Conservation (phyloP, 2,797 vertebrate species). For the Sciaenops ocellatus region DNA sequence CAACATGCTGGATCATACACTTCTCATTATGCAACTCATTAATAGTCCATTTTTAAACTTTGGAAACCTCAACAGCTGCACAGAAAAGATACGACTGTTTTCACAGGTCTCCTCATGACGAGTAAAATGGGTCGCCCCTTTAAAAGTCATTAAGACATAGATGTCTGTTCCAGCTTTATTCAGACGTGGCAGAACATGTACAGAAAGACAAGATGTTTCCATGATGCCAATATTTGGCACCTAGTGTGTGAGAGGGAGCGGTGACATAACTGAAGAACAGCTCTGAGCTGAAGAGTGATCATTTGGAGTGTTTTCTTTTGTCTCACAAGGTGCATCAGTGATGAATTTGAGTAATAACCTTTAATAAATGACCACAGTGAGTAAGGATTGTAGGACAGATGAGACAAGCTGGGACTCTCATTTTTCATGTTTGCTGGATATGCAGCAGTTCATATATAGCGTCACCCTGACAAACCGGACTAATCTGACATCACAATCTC, state of each 20-base stretch:
- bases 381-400: background rate
- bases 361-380: no score
- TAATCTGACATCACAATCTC: background rate
- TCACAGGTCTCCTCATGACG: background rate
- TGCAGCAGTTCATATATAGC: background rate
- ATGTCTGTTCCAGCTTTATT: background rate
- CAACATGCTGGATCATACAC: background rate
- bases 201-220: background rate
- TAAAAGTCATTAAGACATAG: background rate
- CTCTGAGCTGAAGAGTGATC: background rate
- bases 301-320: background rate
- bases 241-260: no score
- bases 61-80: background rate
- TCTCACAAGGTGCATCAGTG: background rate
- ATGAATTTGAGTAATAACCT: background rate
- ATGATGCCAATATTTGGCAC: background rate
- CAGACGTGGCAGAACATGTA: background rate
- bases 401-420: no score
- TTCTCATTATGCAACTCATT: constrained; percentile 5
- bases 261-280: no score
- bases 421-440: no score
- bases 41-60: constrained; percentile 1
- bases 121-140: background rate
- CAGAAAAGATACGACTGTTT: background rate
- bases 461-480: background rate